These are phyloP conservation scores for Ophioderma brevispina DNA, from an alignment of 35 echinoderm and acorn worm genomes.

Conservation along the genomic window DNA sequence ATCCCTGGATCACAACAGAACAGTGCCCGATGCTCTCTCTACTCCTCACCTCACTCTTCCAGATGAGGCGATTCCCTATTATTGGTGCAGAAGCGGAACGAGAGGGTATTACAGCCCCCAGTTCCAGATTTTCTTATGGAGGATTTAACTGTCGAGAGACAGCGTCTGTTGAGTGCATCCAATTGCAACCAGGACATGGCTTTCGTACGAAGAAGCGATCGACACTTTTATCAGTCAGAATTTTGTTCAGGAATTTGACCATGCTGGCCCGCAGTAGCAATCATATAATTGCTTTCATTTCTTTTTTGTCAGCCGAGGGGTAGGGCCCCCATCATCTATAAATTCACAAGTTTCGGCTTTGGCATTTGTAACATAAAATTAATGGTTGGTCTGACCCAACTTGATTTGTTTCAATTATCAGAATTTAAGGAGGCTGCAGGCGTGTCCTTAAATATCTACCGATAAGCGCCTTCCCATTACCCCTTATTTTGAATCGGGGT, in stretches of 20 bases:
- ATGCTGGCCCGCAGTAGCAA: not conserved
- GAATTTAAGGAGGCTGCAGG: not conserved
- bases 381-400: no score
- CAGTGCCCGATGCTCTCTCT: constrained; percentile 50
- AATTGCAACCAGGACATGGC: not conserved
- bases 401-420: not conserved
- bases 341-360: not conserved
- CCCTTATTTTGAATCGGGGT: not conserved
- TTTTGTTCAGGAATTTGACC: not conserved
- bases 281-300: not conserved
- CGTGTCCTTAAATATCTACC: not conserved
- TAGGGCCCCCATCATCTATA: not conserved
- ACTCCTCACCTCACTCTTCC: constrained; percentile 36
- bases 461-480: not conserved
- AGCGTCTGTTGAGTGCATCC: not conserved
- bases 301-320: not conserved
- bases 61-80: constrained; percentile 8
- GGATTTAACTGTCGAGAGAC: not conserved
- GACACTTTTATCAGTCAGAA: not conserved
- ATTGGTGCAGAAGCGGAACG: not conserved
- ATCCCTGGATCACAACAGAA: not conserved
- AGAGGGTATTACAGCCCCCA: not conserved
- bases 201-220: not conserved
- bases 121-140: not conserved
- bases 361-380: no score